Evolutionary conservation across 2,113 vertebrate species (phyloP).

Genomic region (Bubo bubo): DNA sequence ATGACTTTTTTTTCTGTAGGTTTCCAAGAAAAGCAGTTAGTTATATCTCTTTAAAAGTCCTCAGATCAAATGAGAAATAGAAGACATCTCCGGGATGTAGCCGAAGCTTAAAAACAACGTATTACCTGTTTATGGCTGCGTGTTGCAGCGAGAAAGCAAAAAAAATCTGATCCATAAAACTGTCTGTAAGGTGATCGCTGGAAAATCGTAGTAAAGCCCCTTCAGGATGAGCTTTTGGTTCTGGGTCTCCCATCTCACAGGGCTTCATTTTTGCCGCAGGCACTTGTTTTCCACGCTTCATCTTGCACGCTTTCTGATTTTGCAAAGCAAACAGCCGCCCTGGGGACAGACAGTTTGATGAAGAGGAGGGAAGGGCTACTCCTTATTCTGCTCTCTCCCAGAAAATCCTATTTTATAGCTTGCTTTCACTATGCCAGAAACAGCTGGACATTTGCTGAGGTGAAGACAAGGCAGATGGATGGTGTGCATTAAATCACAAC

Average conservation of each 20-base stretch:
- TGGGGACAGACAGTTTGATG: background rate
- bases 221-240: background rate
- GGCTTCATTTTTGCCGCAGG: background rate
- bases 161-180: fast-evolving
- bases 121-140: background rate
- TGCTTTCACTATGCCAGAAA: background rate
- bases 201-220: background rate
- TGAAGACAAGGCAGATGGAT: background rate
- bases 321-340: fast-evolving
- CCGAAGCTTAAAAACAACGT: fast-evolving
- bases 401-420: background rate
- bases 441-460: background rate
- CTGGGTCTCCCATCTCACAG: fast-evolving
- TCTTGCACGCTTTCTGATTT: background rate
- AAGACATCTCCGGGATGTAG: background rate
- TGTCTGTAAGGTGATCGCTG: fast-evolving
- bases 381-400: background rate
- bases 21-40: background rate
- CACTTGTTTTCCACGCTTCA: background rate
- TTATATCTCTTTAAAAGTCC: background rate
- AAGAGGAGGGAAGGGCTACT: background rate
- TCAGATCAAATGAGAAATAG: background rate
- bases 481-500: background rate
- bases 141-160: background rate
- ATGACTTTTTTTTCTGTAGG: too few relatives aligned